These are phyloP conservation scores for Asteroscopus sphinx DNA, from an alignment of 2,888 invertebrate species.

Conservation along the genomic window DNA sequence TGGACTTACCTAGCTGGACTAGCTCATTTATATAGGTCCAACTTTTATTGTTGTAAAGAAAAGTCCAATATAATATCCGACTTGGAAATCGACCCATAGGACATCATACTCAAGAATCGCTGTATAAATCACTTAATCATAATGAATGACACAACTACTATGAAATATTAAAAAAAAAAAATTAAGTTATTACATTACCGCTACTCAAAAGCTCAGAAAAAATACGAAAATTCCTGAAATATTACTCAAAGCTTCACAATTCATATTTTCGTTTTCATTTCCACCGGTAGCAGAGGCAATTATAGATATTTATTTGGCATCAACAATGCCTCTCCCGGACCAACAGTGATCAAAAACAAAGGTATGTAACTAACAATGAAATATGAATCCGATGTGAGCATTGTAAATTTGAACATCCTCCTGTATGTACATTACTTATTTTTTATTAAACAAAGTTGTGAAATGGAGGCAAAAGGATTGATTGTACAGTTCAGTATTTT, in stretches of 20 bases:
- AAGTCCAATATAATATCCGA: too few species aligned
- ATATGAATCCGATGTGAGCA: slow-evolving; percentile 38
- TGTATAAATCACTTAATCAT: too few species aligned
- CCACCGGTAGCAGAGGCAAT: slow-evolving; percentile 27
- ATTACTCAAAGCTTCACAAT: slow-evolving; percentile 22
- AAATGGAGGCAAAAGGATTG: neutral
- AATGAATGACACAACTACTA: too few species aligned
- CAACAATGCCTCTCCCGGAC: slow-evolving; percentile 33
- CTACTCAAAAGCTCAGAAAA: neutral
- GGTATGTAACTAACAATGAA: slow-evolving; percentile 51
- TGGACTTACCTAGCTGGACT: too few species aligned
- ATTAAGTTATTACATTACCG: too few species aligned
- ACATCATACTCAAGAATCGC: too few species aligned
- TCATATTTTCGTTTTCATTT: slow-evolving; percentile 36
- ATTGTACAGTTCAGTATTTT: neutral
- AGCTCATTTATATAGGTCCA: too few species aligned
- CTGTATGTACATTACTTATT: slow-evolving; percentile 9
- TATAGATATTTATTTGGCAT: slow-evolving; percentile 52
- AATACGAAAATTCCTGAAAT: neutral
- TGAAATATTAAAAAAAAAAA: too few species aligned
- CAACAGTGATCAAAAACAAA: slow-evolving; percentile 47
- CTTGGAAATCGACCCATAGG: too few species aligned
- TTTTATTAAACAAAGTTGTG: slow-evolving; percentile 18
- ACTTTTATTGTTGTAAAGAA: too few species aligned
- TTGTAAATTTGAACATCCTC: slow-evolving; percentile 36